Evolutionary conservation across 2,888 invertebrate species (phyloP).

Genomic region (Didymodactylos carnosus): DNA sequence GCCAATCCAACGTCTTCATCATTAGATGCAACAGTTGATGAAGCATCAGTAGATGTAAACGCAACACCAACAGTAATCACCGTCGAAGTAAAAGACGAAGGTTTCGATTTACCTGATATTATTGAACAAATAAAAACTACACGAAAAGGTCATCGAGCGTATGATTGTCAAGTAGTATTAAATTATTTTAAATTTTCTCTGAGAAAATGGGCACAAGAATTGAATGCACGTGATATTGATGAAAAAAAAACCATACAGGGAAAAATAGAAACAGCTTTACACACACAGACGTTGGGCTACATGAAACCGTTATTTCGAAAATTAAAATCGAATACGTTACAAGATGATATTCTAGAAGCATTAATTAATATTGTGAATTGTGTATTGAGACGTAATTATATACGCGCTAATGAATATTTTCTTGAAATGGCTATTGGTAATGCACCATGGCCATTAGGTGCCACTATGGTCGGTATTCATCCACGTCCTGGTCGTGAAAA

Average conservation of each 20-base stretch:
- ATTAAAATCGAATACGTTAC: constrained; percentile 55
- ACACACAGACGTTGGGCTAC: constrained; percentile 63
- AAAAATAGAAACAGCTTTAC: constrained; percentile 70
- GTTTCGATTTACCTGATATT: neutral
- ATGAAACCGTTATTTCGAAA: constrained; percentile 74
- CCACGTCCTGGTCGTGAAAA: constrained; percentile 96
- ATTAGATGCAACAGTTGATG: neutral
- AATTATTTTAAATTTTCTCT: constrained; percentile 48
- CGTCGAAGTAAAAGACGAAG: constrained; percentile 48
- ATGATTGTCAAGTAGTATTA: constrained; percentile 1
- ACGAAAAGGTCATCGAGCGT: constrained; percentile 25
- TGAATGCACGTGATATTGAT: constrained; percentile 57
- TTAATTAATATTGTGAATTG: constrained; percentile 72
- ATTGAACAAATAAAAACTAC: constrained; percentile 23
- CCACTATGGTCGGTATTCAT: constrained; percentile 98
- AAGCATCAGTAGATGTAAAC: constrained; percentile 16
- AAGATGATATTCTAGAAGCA: constrained; percentile 84
- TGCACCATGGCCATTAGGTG: constrained; percentile 98
- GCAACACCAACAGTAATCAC: constrained; percentile 36
- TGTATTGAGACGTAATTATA: constrained; percentile 69
- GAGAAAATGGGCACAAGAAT: constrained; percentile 71
- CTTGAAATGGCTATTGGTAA: constrained; percentile 99
- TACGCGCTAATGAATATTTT: constrained; percentile 86
- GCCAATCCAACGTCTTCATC: neutral
- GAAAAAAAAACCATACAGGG: constrained; percentile 70